Base-by-base conservation (phyloP, 1,140 invertebrate species). In the Lethrus apterus region DNA sequence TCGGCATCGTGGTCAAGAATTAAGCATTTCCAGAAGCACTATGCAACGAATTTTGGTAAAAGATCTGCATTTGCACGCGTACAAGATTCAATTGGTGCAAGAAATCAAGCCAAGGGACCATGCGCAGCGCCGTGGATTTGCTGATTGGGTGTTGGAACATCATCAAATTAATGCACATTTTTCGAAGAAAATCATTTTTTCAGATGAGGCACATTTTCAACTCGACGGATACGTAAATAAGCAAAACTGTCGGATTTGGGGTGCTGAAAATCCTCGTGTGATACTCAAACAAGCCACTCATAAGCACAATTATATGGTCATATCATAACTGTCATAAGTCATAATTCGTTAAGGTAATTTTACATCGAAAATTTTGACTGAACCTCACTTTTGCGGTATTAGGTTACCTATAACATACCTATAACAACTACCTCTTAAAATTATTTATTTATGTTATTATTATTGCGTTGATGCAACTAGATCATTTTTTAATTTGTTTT, bases 211-310 rank as follows among this genome's bases (percentile, higher is more conserved):
- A n/a, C n/a, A 30, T 10, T 30, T 44, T 32, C 13, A 3, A 14
- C 31, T 33, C 14, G 26, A 44, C 13, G 43, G 26, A 14, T 32
- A 5, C 15, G 43, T 44, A 7, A 33, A 32, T 2, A 32, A 32
- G 7, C 29, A 44, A 29, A 44, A 44, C 21, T 44, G 17, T 19
- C 29, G 41, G 1, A 32, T 44, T 29, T 44, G 42, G 29, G 42
- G 15, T 29, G 26, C 13, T 3, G 31, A 32, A 44, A 32, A 31
- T 33, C 26, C 43, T 33, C 30, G 19, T 33, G 31, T 18, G 2
- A 2, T 44, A 15, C 29, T 11, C 15, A 15, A 44, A 20, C 17
- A 11, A 26, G n/a, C 32, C 15, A 33, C 15, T 2, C 40, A 43
- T 43, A 21, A 3, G 11, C 29, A 33, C n/a, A n/a, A n/a, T n/a